phyloP scores from a whole-genome alignment of 35 echinoderm and acorn worm species.

The Antedon bifida region DNA sequence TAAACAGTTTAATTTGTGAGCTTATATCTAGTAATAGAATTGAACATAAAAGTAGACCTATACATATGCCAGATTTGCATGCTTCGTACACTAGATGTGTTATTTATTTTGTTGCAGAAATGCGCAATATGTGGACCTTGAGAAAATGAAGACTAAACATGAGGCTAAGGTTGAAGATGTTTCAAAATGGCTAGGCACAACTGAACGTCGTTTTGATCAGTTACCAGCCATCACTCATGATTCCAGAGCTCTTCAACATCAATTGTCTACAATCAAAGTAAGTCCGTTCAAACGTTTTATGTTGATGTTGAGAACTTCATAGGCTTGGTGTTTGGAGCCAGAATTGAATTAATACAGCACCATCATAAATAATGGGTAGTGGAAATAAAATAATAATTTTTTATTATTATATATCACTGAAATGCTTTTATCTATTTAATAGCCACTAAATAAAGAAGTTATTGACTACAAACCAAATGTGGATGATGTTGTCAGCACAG shows the following conservation, averaged over 20 bases:
- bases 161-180: slow-evolving; percentile 23
- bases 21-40: too few species aligned
- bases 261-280: slow-evolving; percentile 49
- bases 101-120: background rate
- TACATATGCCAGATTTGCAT: too few species aligned
- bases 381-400: too few species aligned
- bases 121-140: background rate
- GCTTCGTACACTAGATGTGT: background rate
- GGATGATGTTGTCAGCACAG: slow-evolving; percentile 47
- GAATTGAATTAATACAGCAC: too few species aligned
- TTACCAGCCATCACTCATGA: slow-evolving; percentile 48
- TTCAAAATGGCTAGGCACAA: slow-evolving; percentile 23
- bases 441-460: slow-evolving; percentile 71
- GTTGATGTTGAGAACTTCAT: too few species aligned
- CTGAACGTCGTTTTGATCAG: slow-evolving; percentile 45
- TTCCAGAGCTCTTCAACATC: slow-evolving; percentile 28
- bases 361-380: too few species aligned
- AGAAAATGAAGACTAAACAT: background rate
- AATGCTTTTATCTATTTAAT: background rate
- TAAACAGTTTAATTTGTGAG: too few species aligned
- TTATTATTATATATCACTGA: too few species aligned
- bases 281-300: background rate
- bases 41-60: too few species aligned
- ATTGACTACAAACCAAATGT: slow-evolving; percentile 35
- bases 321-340: too few species aligned